Percentiles rank a stretch among this genome's conserved stretches.
Conservation (phyloP, 64 coral and sea anemone genomes). For the Montipora foliosa region DNA sequence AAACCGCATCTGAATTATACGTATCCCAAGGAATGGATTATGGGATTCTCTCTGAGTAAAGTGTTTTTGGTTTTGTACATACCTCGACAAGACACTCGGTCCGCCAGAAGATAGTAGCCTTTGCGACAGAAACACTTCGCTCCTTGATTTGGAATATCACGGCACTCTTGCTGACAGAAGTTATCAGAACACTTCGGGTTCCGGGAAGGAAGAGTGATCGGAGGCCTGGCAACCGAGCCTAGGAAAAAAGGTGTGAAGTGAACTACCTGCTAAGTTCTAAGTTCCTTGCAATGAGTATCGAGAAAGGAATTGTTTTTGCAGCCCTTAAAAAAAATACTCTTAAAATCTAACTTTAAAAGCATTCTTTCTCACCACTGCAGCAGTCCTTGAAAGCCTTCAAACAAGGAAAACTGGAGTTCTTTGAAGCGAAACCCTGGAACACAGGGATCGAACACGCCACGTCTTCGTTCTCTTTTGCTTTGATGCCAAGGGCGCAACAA, state of each 20-base stretch:
- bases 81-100: conserved; percentile 51
- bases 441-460: not conserved
- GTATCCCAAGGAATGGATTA: too few species aligned
- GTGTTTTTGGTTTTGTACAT: not conserved
- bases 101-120: conserved; percentile 12
- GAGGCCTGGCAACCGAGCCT: not conserved
- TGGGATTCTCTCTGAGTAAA: too few species aligned
- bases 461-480: not conserved
- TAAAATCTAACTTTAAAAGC: not conserved
- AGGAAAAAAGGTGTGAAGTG: not conserved
- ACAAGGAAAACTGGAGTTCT: not conserved
- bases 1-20: too few species aligned
- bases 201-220: not conserved
- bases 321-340: too few species aligned
- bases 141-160: not conserved
- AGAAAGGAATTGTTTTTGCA: too few species aligned
- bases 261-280: too few species aligned
- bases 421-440: not conserved
- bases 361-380: conserved; percentile 45
- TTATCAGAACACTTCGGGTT: conserved; percentile 27
- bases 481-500: conserved; percentile 65
- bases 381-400: conserved; percentile 24
- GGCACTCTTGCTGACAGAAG: conserved; percentile 53
- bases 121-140: conserved; percentile 44
- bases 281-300: too few species aligned